Conservation (phyloP, 2,888 invertebrate species). For the Oligia fasciuncula region DNA sequence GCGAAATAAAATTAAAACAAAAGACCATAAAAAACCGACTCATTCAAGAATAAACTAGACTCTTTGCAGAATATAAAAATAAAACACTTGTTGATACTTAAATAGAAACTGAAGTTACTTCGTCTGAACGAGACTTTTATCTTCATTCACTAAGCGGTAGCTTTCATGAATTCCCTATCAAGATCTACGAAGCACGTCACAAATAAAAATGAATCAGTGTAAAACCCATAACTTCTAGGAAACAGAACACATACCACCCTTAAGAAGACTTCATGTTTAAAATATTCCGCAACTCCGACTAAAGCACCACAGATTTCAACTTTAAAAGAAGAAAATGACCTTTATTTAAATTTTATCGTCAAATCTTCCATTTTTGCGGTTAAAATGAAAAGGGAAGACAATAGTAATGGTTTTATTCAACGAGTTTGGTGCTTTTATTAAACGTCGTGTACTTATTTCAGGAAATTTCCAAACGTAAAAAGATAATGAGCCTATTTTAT, state of each 20-base stretch:
- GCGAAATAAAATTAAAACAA: background rate
- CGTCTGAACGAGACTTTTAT: constrained; percentile 1
- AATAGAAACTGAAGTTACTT: constrained; percentile 6
- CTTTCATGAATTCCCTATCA: constrained; percentile 30
- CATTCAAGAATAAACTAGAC: background rate
- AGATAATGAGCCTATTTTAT: constrained; percentile 57
- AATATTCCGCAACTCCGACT: constrained; percentile 53
- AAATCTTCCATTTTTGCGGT: constrained; percentile 71
- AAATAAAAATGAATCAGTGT: constrained; percentile 40
- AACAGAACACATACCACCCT: constrained; percentile 29
- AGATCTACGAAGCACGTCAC: constrained; percentile 31
- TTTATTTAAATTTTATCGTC: constrained; percentile 79
- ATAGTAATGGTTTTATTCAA: constrained; percentile 70
- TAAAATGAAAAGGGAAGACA: constrained; percentile 75
- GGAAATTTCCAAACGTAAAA: constrained; percentile 56
- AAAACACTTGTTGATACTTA: constrained; percentile 28
- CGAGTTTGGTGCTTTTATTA: constrained; percentile 71
- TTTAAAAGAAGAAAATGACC: constrained; percentile 73
- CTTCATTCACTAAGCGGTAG: constrained; percentile 19
- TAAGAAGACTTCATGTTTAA: constrained; percentile 41
- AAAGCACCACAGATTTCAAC: constrained; percentile 65
- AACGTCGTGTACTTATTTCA: constrained; percentile 57
- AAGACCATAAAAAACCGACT: background rate
- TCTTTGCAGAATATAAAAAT: constrained; percentile 8
- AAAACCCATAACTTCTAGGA: constrained; percentile 37